Base-by-base conservation (phyloP, 2,888 invertebrate genomes). In the Bibio marci region DNA sequence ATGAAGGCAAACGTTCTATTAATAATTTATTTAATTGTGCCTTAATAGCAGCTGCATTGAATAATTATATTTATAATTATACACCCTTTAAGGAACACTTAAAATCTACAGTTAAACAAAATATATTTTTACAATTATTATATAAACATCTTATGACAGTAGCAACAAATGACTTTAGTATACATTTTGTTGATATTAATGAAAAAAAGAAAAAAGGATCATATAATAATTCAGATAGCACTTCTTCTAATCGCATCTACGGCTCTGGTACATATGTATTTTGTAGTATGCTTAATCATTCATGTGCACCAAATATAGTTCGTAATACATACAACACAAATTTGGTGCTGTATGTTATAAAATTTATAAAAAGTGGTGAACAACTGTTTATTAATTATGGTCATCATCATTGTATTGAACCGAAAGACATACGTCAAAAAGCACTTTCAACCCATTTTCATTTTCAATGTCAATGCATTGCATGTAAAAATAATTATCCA, bases 361-460 rank as follows among this genome's bases (percentile, higher is more conserved):
- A 75, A 49, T 73, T 74, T 6, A 81, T 88, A 43, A 64, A 67
- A 47, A 71, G 73, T 50, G 80, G 80, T 39, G 71, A 74, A 52
- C 76, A 80, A 57, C 60, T 87, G 18, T 75, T 73, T 52, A 85
- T 86, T 57, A 83, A 80, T 56, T 88, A 88, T 62, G 85, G n/a
- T 30, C 67, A 68, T 36, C 85, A 86, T 57, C 78, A 76, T 58
- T 82, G 80, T 0, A 45, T 82, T 2, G 71, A 73, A 56, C 49
- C 62, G 15, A 69, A 64, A 43, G 28, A 39, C 3, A 58, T 64
- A 4, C 71, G 92, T 8, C 71, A 70, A 46, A 48, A 58, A 8
- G 63, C 65, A 25, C 64, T 92, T 10, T 62, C 65, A 35, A 65
- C 67, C 38, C 86, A 87, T 55, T 92, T 87, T 62, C 78, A 71